These are phyloP conservation scores for Cynoglossus semilaevis DNA, from an alignment of 2,113 vertebrate species.

Conservation along the genomic window DNA sequence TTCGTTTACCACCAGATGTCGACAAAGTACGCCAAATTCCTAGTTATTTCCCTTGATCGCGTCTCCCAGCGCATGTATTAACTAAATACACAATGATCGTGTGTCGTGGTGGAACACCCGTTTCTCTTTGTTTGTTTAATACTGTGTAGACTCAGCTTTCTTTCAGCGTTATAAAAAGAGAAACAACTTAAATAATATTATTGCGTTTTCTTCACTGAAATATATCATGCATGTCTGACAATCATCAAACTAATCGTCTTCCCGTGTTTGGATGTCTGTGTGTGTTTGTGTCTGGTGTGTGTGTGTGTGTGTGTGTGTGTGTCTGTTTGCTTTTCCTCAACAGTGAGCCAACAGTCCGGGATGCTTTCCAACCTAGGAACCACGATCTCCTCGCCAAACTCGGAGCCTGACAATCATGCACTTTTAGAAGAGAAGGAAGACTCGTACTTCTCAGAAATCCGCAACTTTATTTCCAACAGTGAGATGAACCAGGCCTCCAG, in stretches of 20 bases:
- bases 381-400: constrained; percentile 91
- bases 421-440: constrained; percentile 99
- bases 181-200: constrained; percentile 4
- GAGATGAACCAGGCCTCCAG: constrained; percentile 89
- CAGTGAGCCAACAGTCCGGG: constrained; percentile 97
- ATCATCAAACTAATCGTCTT: constrained; percentile 35
- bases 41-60: no score
- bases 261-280: constrained; percentile 18
- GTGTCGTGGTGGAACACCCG: no score
- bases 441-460: constrained; percentile 98
- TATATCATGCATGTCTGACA: constrained; percentile 19
- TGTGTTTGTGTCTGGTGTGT: constrained; percentile 21
- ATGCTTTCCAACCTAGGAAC: constrained; percentile 88
- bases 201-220: constrained; percentile 1
- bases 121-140: no score
- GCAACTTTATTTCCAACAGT: constrained; percentile 98
- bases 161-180: no score
- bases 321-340: constrained; percentile 22
- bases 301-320: constrained; percentile 33
- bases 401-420: constrained; percentile 98
- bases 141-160: no score
- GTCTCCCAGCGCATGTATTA: no score
- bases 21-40: no score
- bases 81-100: no score
- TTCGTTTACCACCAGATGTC: not conserved